Conservation (phyloP, 2,113 vertebrate genomes). For the Pica pica region DNA sequence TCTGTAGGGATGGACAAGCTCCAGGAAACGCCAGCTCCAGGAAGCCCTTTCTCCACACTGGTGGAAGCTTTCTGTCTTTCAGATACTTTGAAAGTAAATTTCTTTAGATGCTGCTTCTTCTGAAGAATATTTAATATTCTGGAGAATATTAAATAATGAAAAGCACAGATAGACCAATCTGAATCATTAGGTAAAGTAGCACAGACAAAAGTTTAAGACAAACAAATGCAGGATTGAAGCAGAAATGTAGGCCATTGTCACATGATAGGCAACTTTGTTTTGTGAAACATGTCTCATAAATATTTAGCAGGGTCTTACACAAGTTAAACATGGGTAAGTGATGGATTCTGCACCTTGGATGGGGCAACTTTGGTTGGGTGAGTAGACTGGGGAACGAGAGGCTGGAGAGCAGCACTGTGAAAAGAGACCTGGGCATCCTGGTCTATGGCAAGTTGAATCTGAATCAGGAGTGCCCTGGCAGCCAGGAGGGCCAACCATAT, state of each 20-base stretch:
- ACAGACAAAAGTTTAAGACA: neutral
- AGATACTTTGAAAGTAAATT: neutral
- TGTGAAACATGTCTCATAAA: neutral
- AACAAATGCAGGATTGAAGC: neutral
- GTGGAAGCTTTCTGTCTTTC: neutral
- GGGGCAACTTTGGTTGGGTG: neutral
- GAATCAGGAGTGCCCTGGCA: neutral
- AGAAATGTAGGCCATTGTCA: neutral
- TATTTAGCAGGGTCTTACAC: neutral
- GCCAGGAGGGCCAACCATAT: accelerated
- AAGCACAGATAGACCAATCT: neutral
- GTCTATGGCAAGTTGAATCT: no score
- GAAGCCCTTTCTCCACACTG: neutral
- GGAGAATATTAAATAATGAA: neutral
- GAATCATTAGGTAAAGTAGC: neutral
- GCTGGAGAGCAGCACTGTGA: neutral
- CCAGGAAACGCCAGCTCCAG: neutral
- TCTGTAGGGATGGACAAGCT: neutral
- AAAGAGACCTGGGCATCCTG: neutral
- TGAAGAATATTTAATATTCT: neutral
- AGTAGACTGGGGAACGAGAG: accelerated
- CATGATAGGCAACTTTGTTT: neutral
- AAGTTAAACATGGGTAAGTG: neutral
- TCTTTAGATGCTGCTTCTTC: neutral
- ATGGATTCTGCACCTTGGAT: neutral